These are phyloP conservation scores for Tautogolabrus adspersus DNA, from an alignment of 2,113 vertebrate species.

Conservation along the genomic window DNA sequence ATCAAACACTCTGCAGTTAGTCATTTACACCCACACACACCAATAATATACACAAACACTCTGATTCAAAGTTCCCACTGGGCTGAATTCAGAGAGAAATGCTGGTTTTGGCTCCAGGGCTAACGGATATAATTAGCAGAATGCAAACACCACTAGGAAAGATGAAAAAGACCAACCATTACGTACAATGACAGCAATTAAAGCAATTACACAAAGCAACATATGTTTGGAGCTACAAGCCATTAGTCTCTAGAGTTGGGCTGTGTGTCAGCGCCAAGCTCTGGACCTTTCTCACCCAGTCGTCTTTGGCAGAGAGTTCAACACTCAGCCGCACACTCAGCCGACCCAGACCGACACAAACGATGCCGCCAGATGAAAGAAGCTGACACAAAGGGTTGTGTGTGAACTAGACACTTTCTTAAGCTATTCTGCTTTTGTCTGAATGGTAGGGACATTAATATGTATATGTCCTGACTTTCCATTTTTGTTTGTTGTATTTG, in stretches of 20 bases:
- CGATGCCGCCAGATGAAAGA: conserved; percentile 48
- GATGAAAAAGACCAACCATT: conserved; percentile 79
- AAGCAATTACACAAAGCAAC: conserved; percentile 82
- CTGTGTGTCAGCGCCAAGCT: conserved; percentile 67
- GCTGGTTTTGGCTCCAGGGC: conserved; percentile 67
- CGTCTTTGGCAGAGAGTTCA: conserved; percentile 61
- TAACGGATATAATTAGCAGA: conserved; percentile 79
- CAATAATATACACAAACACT: conserved; percentile 27
- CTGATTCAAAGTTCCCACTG: conserved; percentile 38
- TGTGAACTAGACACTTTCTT: conserved; percentile 29
- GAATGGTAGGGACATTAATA: not conserved
- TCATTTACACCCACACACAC: conserved; percentile 19
- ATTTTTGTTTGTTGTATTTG: conserved; percentile 32
- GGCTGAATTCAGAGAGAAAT: conserved; percentile 57
- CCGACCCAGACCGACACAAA: conserved; percentile 36
- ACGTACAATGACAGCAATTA: conserved; percentile 81
- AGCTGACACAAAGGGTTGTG: conserved; percentile 14
- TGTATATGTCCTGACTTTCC: not conserved
- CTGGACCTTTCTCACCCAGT: conserved; percentile 64
- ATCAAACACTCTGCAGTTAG: not conserved
- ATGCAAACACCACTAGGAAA: conserved; percentile 73
- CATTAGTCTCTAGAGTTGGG: conserved; percentile 73
- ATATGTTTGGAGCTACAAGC: conserved; percentile 76
- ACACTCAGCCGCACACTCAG: conserved; percentile 26
- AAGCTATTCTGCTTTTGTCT: conserved; percentile 9